Evolutionary conservation across 1,140 invertebrate genomes (phyloP).

Genomic region (Macrosteles quadrilineatus): DNA sequence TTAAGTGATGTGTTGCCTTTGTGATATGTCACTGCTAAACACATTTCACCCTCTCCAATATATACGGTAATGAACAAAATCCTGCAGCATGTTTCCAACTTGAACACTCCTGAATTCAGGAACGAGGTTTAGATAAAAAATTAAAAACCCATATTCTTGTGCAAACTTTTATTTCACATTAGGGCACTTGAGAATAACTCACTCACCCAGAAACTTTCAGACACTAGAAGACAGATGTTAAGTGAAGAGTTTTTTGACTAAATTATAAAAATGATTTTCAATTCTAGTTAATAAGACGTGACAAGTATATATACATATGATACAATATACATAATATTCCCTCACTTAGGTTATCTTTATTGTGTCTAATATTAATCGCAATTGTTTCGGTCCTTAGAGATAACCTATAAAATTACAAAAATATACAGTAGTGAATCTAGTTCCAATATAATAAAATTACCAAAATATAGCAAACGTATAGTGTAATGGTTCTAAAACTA

Average conservation of each 20-base stretch:
- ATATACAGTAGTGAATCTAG: conserved; percentile 4
- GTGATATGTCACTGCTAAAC: no score
- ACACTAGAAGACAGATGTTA: conserved; percentile 6
- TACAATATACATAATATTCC: background rate
- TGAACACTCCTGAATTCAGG: no score
- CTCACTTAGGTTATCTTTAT: conserved; percentile 14
- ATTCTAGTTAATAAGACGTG: background rate
- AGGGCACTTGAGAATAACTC: conserved; percentile 5
- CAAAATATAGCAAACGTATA: conserved; percentile 4
- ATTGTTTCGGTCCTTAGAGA: background rate
- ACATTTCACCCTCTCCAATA: no score
- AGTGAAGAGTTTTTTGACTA: background rate
- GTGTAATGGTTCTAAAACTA: background rate
- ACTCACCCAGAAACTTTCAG: background rate
- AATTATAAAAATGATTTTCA: background rate
- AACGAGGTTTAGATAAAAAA: background rate
- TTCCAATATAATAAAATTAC: conserved; percentile 17
- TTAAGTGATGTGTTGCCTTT: no score
- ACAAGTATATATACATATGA: background rate
- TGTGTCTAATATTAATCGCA: background rate
- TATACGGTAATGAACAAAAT: no score
- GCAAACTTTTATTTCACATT: background rate
- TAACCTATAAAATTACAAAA: conserved; percentile 14
- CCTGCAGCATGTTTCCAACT: no score
- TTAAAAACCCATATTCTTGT: background rate